Percentiles rank a stretch among this genome's conserved stretches.
phyloP scores from a whole-genome alignment of 2,888 invertebrate genomes.

The Trissolcus brochymenae region DNA sequence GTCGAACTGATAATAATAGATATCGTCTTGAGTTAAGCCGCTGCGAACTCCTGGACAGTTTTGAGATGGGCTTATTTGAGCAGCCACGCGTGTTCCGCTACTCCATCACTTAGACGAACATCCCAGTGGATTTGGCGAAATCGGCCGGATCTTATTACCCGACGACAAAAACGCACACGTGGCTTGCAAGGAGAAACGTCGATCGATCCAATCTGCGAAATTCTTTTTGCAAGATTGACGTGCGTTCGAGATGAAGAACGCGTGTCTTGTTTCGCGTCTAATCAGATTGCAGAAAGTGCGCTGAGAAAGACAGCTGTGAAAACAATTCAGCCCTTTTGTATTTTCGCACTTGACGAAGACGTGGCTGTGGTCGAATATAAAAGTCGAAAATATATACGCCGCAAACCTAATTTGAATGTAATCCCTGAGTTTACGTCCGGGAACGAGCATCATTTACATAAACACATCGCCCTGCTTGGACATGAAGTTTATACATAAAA shows the following conservation, averaged over 20 bases:
- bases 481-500: slow-evolving; percentile 40
- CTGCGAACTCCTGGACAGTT: slow-evolving; percentile 46
- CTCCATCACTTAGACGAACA: slow-evolving; percentile 71
- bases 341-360: slow-evolving; percentile 22
- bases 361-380: slow-evolving; percentile 22
- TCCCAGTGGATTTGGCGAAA: slow-evolving; percentile 63
- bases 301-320: slow-evolving; percentile 13
- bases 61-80: slow-evolving; percentile 47
- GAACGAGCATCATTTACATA: slow-evolving; percentile 41
- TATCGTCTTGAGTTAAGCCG: slow-evolving; percentile 48
- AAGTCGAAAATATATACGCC: slow-evolving; percentile 31
- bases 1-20: slow-evolving; percentile 55
- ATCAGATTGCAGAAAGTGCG: too few relatives aligned
- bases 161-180: slow-evolving; percentile 34
- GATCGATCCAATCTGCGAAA: slow-evolving; percentile 47
- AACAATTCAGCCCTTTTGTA: slow-evolving; percentile 8
- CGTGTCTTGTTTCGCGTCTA: too few relatives aligned
- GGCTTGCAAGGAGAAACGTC: slow-evolving; percentile 33
- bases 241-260: neutral
- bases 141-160: slow-evolving; percentile 43
- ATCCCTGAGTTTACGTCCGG: slow-evolving; percentile 32
- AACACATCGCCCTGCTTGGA: slow-evolving; percentile 22
- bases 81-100: slow-evolving; percentile 56
- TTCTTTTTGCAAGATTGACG: slow-evolving; percentile 25
- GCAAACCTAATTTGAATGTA: slow-evolving; percentile 42